Percentiles rank a stretch among this genome's conserved stretches.
Evolutionary conservation across 92 coral and sea anemone species (phyloP).

Genomic region (Zoanthus solanderi): DNA sequence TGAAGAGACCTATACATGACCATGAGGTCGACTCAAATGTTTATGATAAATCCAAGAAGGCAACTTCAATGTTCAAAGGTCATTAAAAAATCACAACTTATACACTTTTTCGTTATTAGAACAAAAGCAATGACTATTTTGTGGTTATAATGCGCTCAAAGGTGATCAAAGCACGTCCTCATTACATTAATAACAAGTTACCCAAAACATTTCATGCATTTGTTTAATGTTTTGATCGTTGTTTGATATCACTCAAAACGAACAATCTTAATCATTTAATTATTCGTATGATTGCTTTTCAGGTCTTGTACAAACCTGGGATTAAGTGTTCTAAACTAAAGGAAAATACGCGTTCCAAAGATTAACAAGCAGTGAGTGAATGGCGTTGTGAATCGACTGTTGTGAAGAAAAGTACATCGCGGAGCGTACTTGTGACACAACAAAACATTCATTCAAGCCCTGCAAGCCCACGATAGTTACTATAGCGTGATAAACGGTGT

Average conservation of each 20-base stretch:
- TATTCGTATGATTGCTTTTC: constrained; percentile 41
- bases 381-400: background rate
- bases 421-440: background rate
- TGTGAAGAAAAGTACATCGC: background rate
- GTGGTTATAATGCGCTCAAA: background rate
- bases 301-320: constrained; percentile 39
- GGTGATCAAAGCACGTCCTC: background rate
- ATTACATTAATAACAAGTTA: background rate
- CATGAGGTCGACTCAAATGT: constrained; percentile 7
- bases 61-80: background rate
- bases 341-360: background rate
- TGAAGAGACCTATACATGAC: constrained; percentile 5
- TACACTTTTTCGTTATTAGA: background rate
- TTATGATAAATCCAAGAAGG: constrained; percentile 1
- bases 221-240: constrained; percentile 21
- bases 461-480: background rate
- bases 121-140: background rate
- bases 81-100: background rate
- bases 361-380: background rate
- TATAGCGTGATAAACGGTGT: constrained; percentile 35
- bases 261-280: constrained; percentile 36
- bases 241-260: constrained; percentile 36
- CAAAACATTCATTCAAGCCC: constrained; percentile 9
- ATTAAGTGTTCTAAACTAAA: constrained; percentile 1
- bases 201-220: constrained; percentile 12